phyloP scores from a whole-genome alignment of 2,797 vertebrate genomes.

The Hapalemur alaotrensis region DNA sequence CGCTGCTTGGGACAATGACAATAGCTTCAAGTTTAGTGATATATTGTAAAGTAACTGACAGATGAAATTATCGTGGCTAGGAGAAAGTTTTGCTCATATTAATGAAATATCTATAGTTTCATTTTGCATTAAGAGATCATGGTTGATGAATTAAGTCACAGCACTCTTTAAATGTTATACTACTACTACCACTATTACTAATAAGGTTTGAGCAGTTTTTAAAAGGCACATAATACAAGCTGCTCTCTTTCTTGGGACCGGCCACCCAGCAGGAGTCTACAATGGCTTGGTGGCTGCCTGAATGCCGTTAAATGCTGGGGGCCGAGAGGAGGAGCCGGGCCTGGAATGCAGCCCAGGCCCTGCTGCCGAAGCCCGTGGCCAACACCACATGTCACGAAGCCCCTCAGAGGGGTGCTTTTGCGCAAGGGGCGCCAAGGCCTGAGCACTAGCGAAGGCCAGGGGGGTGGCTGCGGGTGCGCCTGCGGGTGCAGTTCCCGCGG shows the following conservation, averaged over 20 bases:
- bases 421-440: background rate
- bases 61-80: constrained; percentile 65
- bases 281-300: background rate
- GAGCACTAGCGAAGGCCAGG: background rate
- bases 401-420: background rate
- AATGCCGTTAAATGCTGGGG: background rate
- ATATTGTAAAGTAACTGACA: constrained; percentile 38
- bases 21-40: constrained; percentile 79
- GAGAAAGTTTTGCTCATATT: constrained; percentile 69
- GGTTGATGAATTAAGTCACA: background rate
- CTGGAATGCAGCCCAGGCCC: background rate
- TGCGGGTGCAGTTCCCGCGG: rapidly evolving
- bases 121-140: constrained; percentile 66
- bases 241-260: background rate
- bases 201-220: background rate
- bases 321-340: background rate
- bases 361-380: background rate
- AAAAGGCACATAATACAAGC: background rate
- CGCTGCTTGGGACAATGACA: constrained; percentile 87
- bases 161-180: constrained; percentile 23
- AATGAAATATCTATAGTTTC: constrained; percentile 54
- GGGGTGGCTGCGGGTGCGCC: background rate
- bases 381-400: background rate
- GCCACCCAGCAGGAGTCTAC: too few relatives aligned
- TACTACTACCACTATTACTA: background rate